Evolutionary conservation across 2,113 vertebrate species (phyloP), one percentile per base, ranked within the genome.

Genomic region (Apodemus speciosus): DNA sequence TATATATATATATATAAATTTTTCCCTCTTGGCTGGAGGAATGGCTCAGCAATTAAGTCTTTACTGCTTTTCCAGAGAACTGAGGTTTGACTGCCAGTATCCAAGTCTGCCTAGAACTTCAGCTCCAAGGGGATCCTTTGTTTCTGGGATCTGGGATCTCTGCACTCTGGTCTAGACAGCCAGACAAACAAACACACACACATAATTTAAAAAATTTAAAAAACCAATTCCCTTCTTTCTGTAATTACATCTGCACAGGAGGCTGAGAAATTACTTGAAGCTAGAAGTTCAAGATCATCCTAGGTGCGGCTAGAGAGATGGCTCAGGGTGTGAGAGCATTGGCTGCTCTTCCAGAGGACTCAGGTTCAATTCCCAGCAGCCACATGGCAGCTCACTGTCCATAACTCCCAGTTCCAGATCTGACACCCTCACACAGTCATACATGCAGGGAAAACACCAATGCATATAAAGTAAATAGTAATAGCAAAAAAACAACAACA

Each of bases 21-120:
- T n/a, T n/a, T 93, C 6, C 58, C 95, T 71, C 97, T 97, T 95
- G 53, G 43, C n/a, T n/a, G n/a, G n/a, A n/a, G 79, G 40, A 56
- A 38, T 43, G 25, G 43, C 25, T 75, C 25, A 73, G 38, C 21
- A 30, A 30, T 80, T 56, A 38, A 80, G 53, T 23, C 4, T 35
- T 79, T 79, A 14, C 5, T 38, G 20, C 11, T 38, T 21, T 40
- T 81, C 20, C 35, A 60, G 79, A 83, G 25, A 27, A 62, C 79
- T 43, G n/a, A 30, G 35, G 75, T 53, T 79, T 9, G 6, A 18
- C 30, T 83, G 0, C 56, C 8, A 10, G 38, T 43, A 18, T 38
- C 58, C 23, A 43, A 1, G 58, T 64, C 23, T 9, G 23, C 79
- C 53, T 38, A 40, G n/a, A 38, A 38, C 53, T 80, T 80, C 35